Base-by-base conservation (phyloP, 2,888 invertebrate genomes). In the Thereva nobilitata region DNA sequence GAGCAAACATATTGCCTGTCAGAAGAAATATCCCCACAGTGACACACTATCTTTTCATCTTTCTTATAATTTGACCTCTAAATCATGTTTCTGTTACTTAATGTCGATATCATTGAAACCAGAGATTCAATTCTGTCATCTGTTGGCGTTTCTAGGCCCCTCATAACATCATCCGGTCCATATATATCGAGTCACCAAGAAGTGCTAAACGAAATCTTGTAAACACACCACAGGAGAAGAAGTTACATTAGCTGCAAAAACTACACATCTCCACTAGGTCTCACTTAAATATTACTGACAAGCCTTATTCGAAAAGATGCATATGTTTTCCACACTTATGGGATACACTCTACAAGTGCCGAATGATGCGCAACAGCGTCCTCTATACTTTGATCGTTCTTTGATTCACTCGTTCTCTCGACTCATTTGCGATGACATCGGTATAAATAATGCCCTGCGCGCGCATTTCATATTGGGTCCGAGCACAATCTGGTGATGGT, bases 21-120 rank as follows among this genome's bases (percentile, higher is more conserved):
- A 23, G 23, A 23, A 1, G 23, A 23, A 23, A 23, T 23, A 23
- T 23, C 23, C 23, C 1, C 23, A 2, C 23, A 23, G 1, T 23
- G 23, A 23, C 23, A 23, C 23, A 23, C 23, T 2, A 23, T 2
- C 23, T 23, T 23, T 23, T 23, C 23, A 23, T 23, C 23, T 23
- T 23, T 23, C 23, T 23, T 23, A 23, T 23, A 61, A 40, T 61
- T 61, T 50, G 61, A 61, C 61, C 61, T 61, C 50, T 61, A 61
- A 61, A 61, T 61, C 61, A 61, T 40, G 37, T 49, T 61, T 49
- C 50, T 61, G 50, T 41, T 38, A 37, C 10, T 37, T 41, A 50
- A 50, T 61, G 61, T 61, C 61, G 61, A 61, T 61, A 61, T 61
- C 4, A 42, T 49, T 59, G 61, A 41, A 61, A 61, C 61, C 41